These are phyloP conservation scores for Bombus confusus DNA, from an alignment of 1,140 invertebrate species.

Conservation along the genomic window DNA sequence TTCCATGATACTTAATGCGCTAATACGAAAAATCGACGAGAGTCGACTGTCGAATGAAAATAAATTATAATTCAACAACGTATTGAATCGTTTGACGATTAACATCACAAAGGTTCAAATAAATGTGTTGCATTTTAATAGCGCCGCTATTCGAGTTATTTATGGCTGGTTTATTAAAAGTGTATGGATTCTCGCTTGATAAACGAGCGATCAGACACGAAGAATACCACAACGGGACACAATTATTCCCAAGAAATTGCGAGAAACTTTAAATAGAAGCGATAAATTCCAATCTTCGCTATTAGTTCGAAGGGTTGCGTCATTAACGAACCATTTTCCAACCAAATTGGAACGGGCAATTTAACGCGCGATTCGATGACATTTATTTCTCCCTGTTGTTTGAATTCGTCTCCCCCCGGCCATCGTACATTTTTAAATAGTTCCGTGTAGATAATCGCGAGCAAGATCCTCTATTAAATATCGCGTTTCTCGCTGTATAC, in stretches of 20 bases:
- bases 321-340: not conserved
- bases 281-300: not conserved
- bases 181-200: not conserved
- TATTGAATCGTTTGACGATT: not conserved
- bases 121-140: not conserved
- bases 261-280: not conserved
- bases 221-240: not conserved
- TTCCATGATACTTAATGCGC: not conserved
- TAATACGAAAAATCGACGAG: not conserved
- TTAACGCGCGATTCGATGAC: not conserved
- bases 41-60: not conserved
- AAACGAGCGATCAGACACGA: not conserved
- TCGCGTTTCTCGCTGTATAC: no score
- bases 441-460: no score
- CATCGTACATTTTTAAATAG: no score
- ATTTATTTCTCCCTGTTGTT: not conserved
- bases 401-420: no score
- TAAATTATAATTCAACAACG: not conserved
- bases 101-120: not conserved
- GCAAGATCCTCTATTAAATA: no score
- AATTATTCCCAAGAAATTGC: not conserved
- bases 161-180: conserved; percentile 8
- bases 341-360: not conserved
- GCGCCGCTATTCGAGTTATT: not conserved
- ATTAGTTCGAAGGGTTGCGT: no score